A percentile compares a stretch with the other conserved stretches of the same genome.
Conservation (phyloP, 2,113 vertebrate species). For the Anguilla rostrata region DNA sequence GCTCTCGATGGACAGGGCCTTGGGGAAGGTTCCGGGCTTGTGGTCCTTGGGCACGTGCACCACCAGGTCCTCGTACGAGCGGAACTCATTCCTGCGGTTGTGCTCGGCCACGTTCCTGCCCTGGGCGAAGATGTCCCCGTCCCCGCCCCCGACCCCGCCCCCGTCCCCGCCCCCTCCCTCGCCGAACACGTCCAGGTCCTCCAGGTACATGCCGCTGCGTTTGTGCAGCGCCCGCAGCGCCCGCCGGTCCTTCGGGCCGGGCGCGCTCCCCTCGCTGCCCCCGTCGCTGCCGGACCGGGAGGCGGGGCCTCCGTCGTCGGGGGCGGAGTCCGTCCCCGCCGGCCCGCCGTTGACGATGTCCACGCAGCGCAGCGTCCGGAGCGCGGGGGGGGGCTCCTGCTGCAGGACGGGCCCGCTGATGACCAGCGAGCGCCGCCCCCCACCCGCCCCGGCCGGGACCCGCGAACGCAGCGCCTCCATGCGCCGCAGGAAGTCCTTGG, state of each 20-base stretch:
- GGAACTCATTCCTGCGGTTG: constrained; percentile 81
- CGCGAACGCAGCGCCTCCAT: constrained; percentile 88
- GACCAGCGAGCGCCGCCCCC: constrained; percentile 64
- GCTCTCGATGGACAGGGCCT: constrained; percentile 95
- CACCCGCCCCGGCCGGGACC: constrained; percentile 71
- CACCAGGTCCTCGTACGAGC: constrained; percentile 89
- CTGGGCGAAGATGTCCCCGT: constrained; percentile 12
- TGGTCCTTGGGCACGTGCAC: constrained; percentile 95
- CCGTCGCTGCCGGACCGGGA: constrained; percentile 75
- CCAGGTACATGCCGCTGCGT: constrained; percentile 88
- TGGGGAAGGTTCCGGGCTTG: constrained; percentile 97
- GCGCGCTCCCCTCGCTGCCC: constrained; percentile 79
- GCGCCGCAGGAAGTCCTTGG: constrained; percentile 86
- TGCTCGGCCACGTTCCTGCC: constrained; percentile 69
- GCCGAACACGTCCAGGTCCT: constrained; percentile 82
- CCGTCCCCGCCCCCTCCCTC: constrained; percentile 31
- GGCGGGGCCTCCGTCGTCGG: constrained; percentile 38
- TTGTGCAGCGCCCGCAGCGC: constrained; percentile 76
- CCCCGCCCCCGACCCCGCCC: no score
- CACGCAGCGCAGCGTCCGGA: constrained; percentile 74
- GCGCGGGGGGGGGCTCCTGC: constrained; percentile 77
- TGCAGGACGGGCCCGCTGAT: constrained; percentile 85
- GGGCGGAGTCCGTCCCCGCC: constrained; percentile 41
- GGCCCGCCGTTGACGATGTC: constrained; percentile 77
- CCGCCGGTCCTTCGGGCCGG: constrained; percentile 78